These are phyloP conservation scores for Gallinago paraguaiae DNA, from an alignment of 2,113 vertebrate genomes.

Conservation along the genomic window DNA sequence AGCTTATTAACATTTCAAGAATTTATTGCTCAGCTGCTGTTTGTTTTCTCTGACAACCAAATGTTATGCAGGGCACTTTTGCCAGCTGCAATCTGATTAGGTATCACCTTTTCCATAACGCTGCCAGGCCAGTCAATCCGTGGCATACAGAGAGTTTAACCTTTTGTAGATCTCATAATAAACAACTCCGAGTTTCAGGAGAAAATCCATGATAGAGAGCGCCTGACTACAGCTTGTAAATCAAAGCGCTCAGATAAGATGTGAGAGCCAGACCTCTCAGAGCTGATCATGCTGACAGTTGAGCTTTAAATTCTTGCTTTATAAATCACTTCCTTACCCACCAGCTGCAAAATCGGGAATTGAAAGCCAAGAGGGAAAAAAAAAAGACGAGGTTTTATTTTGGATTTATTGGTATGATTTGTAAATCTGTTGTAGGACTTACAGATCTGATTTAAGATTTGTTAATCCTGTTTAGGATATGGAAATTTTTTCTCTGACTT, in stretches of 20 bases:
- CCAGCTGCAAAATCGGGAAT: constrained; percentile 66
- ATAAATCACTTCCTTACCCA: constrained; percentile 71
- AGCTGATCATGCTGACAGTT: constrained; percentile 43
- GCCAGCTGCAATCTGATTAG: constrained; percentile 67
- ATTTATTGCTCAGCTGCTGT: constrained; percentile 40
- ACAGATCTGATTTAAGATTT: constrained; percentile 71
- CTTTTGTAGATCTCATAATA: constrained; percentile 51
- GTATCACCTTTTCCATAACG: constrained; percentile 47
- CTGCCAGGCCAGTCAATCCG: constrained; percentile 25
- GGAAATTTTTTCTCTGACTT: constrained; percentile 66
- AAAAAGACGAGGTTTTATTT: constrained; percentile 20
- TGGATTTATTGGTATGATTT: constrained; percentile 65
- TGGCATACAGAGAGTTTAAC: constrained; percentile 4
- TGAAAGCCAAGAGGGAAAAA: constrained; percentile 50
- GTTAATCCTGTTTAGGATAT: constrained; percentile 62
- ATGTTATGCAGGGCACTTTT: constrained; percentile 34
- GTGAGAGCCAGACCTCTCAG: constrained; percentile 51
- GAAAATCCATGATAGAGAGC: constrained; percentile 27
- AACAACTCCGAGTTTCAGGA: constrained; percentile 42
- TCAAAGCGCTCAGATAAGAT: constrained; percentile 45
- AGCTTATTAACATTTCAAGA: constrained; percentile 33
- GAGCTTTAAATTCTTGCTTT: constrained; percentile 59
- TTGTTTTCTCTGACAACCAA: constrained; percentile 69
- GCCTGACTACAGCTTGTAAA: constrained; percentile 64
- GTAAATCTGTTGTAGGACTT: constrained; percentile 68